phyloP scores from a whole-genome alignment of 2,113 vertebrate genomes.

The Onychorhynchus coronatus region DNA sequence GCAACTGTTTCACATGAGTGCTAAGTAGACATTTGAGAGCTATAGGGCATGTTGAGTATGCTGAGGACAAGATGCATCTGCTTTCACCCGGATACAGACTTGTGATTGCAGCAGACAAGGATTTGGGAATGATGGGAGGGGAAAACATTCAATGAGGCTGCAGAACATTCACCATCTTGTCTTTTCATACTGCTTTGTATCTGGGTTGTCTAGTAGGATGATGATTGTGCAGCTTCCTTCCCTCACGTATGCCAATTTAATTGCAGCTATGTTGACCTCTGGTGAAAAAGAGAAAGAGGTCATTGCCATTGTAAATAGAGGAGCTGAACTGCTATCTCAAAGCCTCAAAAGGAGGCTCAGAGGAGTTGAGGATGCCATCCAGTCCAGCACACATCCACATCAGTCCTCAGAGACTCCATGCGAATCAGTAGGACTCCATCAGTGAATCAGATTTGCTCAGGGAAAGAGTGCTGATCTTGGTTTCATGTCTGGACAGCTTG shows the following conservation, averaged over 20 bases:
- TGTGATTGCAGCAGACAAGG: not conserved
- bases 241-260: not conserved
- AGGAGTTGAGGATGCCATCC: not conserved
- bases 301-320: not conserved
- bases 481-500: not conserved
- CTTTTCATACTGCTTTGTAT: not conserved
- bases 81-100: not conserved
- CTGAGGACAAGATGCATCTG: not conserved
- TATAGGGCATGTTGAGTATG: not conserved
- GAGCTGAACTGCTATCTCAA: not conserved
- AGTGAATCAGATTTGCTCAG: not conserved
- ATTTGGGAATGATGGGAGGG: not conserved
- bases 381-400: not conserved
- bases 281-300: not conserved
- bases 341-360: not conserved
- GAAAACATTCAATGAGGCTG: not conserved
- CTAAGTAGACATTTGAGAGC: not conserved
- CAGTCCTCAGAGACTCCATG: not conserved
- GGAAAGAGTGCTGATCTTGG: not conserved
- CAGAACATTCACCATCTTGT: not conserved
- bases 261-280: not conserved
- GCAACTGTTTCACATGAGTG: not conserved
- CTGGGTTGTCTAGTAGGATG: not conserved
- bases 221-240: not conserved
- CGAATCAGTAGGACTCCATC: not conserved